Conservation (phyloP, 2,797 vertebrate genomes). For the Premnoplex brunnescens region DNA sequence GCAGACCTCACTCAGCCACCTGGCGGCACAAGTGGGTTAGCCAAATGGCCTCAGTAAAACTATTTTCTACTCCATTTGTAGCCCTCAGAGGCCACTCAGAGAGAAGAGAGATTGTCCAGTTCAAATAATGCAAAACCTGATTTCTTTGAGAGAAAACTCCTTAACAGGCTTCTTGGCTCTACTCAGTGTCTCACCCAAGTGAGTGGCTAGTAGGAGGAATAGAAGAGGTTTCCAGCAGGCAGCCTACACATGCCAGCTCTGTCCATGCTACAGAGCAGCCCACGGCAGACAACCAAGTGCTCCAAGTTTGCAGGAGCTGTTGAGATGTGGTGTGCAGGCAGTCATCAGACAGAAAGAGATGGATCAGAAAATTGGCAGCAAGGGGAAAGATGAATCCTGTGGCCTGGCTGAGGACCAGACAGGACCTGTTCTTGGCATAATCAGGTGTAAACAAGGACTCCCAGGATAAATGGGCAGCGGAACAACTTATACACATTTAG, state of each 20-base stretch:
- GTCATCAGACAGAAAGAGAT: not conserved
- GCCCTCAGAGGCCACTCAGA: constrained; percentile 36
- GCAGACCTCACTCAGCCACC: constrained; percentile 54
- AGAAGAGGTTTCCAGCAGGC: constrained; percentile 36
- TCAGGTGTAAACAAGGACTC: constrained; percentile 46
- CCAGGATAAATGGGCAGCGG: constrained; percentile 55
- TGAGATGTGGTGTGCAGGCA: constrained; percentile 39
- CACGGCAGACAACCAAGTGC: not conserved
- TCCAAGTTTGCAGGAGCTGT: constrained; percentile 48
- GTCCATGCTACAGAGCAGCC: not conserved
- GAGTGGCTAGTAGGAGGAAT: not conserved
- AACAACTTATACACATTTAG: constrained; percentile 37
- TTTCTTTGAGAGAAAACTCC: constrained; percentile 53
- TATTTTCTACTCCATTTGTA: constrained; percentile 58
- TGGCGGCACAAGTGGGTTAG: constrained; percentile 41
- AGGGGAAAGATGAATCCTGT: constrained; percentile 33
- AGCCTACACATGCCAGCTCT: not conserved
- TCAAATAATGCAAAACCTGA: constrained; percentile 47
- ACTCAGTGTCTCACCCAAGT: not conserved
- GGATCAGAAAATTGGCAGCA: constrained; percentile 32
- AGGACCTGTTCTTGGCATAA: constrained; percentile 44
- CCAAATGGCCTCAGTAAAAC: constrained; percentile 61
- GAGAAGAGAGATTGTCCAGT: constrained; percentile 47
- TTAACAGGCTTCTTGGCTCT: constrained; percentile 56
- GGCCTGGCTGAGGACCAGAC: constrained; percentile 19